Conservation (phyloP, 2,113 vertebrate species). For the Neotoma lepida region DNA sequence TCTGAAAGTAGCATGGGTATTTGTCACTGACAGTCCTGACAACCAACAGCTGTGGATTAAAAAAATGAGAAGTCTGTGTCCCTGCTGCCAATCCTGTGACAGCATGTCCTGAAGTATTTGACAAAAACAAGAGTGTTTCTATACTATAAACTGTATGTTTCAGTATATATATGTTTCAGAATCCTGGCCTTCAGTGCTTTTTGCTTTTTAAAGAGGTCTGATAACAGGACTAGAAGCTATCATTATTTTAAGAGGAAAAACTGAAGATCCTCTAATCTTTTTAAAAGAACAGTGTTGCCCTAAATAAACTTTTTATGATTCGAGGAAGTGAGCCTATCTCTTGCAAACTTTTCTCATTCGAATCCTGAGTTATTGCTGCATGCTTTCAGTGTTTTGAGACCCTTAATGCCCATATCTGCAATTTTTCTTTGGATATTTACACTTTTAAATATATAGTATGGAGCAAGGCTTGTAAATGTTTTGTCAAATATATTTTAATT, state of each 20-base stretch:
- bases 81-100: neutral
- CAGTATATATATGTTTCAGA: constrained; percentile 54
- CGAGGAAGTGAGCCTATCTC: constrained; percentile 52
- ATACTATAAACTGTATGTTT: neutral
- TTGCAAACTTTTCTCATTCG: constrained; percentile 68
- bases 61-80: neutral
- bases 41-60: neutral
- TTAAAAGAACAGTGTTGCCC: constrained; percentile 55
- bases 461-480: constrained; percentile 81
- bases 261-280: constrained; percentile 39
- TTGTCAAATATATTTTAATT: constrained; percentile 82
- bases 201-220: constrained; percentile 62
- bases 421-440: constrained; percentile 81
- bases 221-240: constrained; percentile 58
- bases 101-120: neutral
- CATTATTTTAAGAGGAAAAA: constrained; percentile 61
- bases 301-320: constrained; percentile 50
- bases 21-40: neutral
- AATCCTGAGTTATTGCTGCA: constrained; percentile 78
- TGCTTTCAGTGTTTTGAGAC: constrained; percentile 78
- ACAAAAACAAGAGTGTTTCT: constrained; percentile 46
- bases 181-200: neutral
- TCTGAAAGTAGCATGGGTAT: neutral
- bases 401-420: constrained; percentile 70
- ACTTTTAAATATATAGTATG: constrained; percentile 83